Conservation (phyloP, 2,888 invertebrate species). For the Nomada flava region DNA sequence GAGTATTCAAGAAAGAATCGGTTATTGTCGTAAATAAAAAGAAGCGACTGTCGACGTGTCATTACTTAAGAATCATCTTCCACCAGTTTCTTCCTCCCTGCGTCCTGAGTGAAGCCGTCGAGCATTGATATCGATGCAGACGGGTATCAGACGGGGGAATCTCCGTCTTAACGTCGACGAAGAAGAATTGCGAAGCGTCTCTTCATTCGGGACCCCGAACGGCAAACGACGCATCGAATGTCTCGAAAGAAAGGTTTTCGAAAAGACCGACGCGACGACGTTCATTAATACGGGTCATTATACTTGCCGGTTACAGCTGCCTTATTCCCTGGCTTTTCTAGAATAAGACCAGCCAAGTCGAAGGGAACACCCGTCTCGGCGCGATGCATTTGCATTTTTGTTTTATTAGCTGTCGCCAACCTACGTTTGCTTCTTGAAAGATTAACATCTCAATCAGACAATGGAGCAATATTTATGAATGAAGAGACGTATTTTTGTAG, state of each 20-base stretch:
- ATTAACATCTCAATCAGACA: neutral
- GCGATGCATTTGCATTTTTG: slow-evolving; percentile 36
- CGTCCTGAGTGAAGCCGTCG: slow-evolving; percentile 20
- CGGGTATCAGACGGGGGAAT: slow-evolving; percentile 51
- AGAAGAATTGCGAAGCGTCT: slow-evolving; percentile 49
- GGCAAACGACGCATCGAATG: slow-evolving; percentile 48
- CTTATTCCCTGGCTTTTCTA: slow-evolving; percentile 39
- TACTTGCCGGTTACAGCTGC: slow-evolving; percentile 49
- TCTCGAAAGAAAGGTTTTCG: slow-evolving; percentile 44
- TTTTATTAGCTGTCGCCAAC: slow-evolving; percentile 53
- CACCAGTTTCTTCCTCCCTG: slow-evolving; percentile 5
- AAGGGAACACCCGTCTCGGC: slow-evolving; percentile 7
- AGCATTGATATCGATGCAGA: slow-evolving; percentile 61
- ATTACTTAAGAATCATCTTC: slow-evolving; percentile 71
- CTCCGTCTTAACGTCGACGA: slow-evolving; percentile 41
- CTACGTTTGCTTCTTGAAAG: slow-evolving; percentile 18
- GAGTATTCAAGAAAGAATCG: slow-evolving; percentile 20
- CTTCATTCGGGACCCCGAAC: slow-evolving; percentile 36
- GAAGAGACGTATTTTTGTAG: neutral
- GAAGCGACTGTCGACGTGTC: slow-evolving; percentile 51
- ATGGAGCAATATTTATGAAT: neutral
- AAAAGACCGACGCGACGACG: slow-evolving; percentile 46
- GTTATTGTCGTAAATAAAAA: slow-evolving; percentile 46
- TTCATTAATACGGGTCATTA: slow-evolving; percentile 67
- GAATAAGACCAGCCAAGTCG: slow-evolving; percentile 46